Evolutionary conservation across 2,797 vertebrate genomes (phyloP).

Genomic region (Microchirus variegatus): DNA sequence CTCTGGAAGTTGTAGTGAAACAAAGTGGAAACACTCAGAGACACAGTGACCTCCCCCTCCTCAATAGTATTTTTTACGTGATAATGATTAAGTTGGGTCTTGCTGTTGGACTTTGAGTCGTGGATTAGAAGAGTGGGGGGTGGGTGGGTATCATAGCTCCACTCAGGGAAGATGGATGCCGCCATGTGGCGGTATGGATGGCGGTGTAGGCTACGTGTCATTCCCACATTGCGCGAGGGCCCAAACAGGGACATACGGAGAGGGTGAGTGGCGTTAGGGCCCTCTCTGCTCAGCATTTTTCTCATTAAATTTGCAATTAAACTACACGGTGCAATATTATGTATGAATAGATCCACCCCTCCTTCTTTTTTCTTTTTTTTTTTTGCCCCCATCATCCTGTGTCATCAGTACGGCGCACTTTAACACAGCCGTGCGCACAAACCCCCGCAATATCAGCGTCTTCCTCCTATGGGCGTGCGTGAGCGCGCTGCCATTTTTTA

Average conservation of each 20-base stretch:
- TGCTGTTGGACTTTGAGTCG: constrained; percentile 66
- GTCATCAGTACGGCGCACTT: constrained; percentile 62
- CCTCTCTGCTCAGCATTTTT: constrained; percentile 11
- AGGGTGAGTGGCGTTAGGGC: neutral
- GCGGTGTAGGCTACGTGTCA: constrained; percentile 67
- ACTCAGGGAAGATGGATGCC: constrained; percentile 76
- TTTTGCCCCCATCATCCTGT: constrained; percentile 28
- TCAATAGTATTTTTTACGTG: constrained; percentile 17
- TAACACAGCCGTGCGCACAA: constrained; percentile 58
- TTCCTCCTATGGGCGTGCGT: constrained; percentile 63
- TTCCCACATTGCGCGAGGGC: constrained; percentile 57
- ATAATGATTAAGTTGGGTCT: constrained; percentile 36
- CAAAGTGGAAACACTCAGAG: constrained; percentile 11
- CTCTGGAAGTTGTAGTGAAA: constrained; percentile 19
- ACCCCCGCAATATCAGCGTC: constrained; percentile 65
- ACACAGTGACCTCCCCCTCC: constrained; percentile 8
- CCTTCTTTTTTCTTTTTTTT: constrained; percentile 30
- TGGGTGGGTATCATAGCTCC: constrained; percentile 50
- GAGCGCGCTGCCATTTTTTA: constrained; percentile 72
- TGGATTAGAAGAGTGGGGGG: constrained; percentile 44
- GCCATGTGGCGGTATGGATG: constrained; percentile 63
- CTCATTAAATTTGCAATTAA: constrained; percentile 45
- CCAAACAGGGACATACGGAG: constrained; percentile 3
- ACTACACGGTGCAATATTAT: constrained; percentile 59
- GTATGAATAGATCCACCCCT: constrained; percentile 74